Evolutionary conservation across 2,113 vertebrate species (phyloP).

Genomic region (Microtus richardsoni): DNA sequence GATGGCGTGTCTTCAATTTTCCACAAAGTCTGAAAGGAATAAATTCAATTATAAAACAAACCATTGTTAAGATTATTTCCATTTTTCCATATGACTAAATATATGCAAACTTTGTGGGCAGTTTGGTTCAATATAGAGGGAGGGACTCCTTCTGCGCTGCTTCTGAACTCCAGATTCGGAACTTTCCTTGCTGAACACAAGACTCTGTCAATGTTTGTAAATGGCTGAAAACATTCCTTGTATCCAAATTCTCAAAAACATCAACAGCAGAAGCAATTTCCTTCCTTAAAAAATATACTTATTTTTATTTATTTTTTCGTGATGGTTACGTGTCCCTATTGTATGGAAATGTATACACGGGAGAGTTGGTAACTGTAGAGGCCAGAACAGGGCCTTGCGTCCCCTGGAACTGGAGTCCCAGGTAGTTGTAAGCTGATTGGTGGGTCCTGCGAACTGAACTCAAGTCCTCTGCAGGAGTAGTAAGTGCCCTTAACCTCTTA

Average conservation of each 20-base stretch:
- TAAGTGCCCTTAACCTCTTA: background rate
- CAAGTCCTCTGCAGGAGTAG: background rate
- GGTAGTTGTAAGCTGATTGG: background rate
- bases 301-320: background rate
- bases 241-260: constrained; percentile 5
- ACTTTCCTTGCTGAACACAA: background rate
- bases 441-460: background rate
- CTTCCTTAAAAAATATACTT: background rate
- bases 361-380: background rate
- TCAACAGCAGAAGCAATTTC: background rate
- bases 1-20: background rate
- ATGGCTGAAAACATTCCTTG: background rate
- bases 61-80: background rate
- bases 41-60: background rate
- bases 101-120: background rate
- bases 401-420: background rate
- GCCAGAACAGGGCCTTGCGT: background rate
- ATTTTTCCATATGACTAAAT: background rate
- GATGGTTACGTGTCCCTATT: background rate
- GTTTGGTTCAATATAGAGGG: background rate
- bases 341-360: background rate
- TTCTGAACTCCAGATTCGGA: background rate
- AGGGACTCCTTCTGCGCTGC: background rate
- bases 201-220: background rate
- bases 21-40: background rate